Conservation (phyloP, 2,888 invertebrate genomes). For the Morinoia aosen region DNA sequence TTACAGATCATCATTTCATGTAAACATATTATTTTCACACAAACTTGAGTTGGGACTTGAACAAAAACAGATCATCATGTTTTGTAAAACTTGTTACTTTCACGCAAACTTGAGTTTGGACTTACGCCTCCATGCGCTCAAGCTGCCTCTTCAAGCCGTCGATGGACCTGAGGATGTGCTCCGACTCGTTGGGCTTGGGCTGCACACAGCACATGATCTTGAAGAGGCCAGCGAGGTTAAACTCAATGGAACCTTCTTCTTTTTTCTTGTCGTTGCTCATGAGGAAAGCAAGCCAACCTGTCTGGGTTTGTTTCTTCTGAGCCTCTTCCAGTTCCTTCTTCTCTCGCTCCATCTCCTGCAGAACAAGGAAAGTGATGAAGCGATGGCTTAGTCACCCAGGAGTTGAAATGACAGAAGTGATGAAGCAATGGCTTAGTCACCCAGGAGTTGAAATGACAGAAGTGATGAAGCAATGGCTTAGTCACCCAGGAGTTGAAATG, state of each 20-base stretch:
- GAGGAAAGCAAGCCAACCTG: conserved; percentile 76
- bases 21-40: too few species aligned
- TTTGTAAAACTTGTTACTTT: too few species aligned
- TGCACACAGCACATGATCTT: conserved; percentile 92
- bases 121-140: conserved; percentile 81
- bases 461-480: not conserved
- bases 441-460: not conserved
- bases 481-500: not conserved
- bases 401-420: not conserved
- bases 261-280: conserved; percentile 76
- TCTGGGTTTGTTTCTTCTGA: conserved; percentile 85
- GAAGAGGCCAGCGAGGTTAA: conserved; percentile 89
- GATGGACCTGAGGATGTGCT: conserved; percentile 88
- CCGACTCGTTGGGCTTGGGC: conserved; percentile 89
- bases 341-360: conserved; percentile 87
- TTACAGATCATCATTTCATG: too few species aligned
- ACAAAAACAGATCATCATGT: too few species aligned
- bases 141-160: conserved; percentile 84
- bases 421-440: too few species aligned
- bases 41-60: too few species aligned
- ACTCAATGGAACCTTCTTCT: conserved; percentile 90
- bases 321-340: conserved; percentile 86
- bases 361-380: not conserved
- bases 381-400: not conserved
- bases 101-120: not conserved